These are phyloP conservation scores for Pristionchus japonicus DNA, from an alignment of 2,888 invertebrate genomes.

Conservation along the genomic window DNA sequence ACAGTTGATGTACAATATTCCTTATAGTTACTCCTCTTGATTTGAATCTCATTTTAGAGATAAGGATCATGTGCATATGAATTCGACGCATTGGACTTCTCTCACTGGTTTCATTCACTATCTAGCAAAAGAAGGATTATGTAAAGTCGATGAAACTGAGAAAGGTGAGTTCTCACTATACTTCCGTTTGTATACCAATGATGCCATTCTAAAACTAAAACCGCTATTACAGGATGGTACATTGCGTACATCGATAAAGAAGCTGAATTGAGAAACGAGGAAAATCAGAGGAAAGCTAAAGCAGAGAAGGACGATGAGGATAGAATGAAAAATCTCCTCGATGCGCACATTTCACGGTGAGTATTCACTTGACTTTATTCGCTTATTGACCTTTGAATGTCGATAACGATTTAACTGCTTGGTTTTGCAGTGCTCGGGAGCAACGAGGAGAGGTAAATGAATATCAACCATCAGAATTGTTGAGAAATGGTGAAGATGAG, in stretches of 20 bases:
- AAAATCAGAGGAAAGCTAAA: conserved; percentile 87
- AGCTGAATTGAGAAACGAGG: conserved; percentile 89
- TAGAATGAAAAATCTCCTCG: conserved; percentile 78
- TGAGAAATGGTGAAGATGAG: conserved; percentile 71
- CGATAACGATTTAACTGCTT: neutral
- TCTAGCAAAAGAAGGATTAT: conserved; percentile 85
- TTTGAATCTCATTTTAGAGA: conserved; percentile 32
- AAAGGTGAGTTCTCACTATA: conserved; percentile 70
- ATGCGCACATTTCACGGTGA: conserved; percentile 66
- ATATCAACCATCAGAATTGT: conserved; percentile 56
- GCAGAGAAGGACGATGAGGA: conserved; percentile 96
- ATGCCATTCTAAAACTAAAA: too few relatives aligned
- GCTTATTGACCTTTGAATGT: neutral
- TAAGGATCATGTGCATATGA: conserved; percentile 91
- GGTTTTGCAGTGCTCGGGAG: conserved; percentile 51
- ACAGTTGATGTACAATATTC: too few relatives aligned
- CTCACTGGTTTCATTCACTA: conserved; percentile 95
- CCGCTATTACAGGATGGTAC: conserved; percentile 82
- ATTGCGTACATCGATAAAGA: conserved; percentile 83
- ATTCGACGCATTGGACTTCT: conserved; percentile 96
- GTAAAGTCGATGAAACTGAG: conserved; percentile 73
- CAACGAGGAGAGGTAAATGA: conserved; percentile 51
- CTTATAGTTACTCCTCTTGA: too few relatives aligned
- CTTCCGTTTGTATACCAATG: too few relatives aligned
- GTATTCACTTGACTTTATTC: neutral